Conservation (phyloP, 2,888 invertebrate genomes). For the Hyppa rectilinea region DNA sequence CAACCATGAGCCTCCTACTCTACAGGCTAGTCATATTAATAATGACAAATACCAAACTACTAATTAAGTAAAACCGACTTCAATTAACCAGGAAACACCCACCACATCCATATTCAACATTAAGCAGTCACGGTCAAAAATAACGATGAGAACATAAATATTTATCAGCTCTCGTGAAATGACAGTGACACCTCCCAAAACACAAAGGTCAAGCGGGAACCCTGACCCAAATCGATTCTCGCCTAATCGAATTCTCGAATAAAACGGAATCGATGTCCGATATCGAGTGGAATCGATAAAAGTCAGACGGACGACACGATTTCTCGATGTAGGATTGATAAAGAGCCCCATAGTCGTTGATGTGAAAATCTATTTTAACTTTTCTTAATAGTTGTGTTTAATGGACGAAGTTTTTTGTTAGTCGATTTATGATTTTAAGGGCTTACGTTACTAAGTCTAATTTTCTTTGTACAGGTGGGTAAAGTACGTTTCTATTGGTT, state of each 20-base stretch:
- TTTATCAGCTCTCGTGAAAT: constrained; percentile 41
- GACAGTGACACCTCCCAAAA: constrained; percentile 47
- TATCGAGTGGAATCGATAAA: constrained; percentile 63
- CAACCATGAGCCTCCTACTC: too few relatives aligned
- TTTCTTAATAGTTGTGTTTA: constrained; percentile 18
- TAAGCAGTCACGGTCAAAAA: constrained; percentile 29
- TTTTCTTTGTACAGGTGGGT: not conserved
- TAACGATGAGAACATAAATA: constrained; percentile 45
- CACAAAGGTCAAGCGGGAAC: constrained; percentile 56
- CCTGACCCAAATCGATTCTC: constrained; percentile 61
- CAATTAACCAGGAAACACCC: constrained; percentile 4
- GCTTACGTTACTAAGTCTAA: too few relatives aligned
- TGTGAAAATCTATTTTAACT: constrained; percentile 34
- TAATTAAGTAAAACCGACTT: not conserved
- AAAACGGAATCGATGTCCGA: constrained; percentile 61
- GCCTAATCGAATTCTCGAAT: constrained; percentile 62
- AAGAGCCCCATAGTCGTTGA: constrained; percentile 21
- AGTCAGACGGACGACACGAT: constrained; percentile 52
- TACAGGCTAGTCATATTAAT: too few relatives aligned
- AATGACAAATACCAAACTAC: not conserved
- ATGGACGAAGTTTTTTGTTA: constrained; percentile 14
- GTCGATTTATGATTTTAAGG: constrained; percentile 19
- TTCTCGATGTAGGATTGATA: constrained; percentile 53
- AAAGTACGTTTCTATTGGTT: not conserved
- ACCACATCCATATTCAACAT: constrained; percentile 18